Base-by-base conservation (phyloP, 2,888 invertebrate species). In the Cryptosula pallasiana region DNA sequence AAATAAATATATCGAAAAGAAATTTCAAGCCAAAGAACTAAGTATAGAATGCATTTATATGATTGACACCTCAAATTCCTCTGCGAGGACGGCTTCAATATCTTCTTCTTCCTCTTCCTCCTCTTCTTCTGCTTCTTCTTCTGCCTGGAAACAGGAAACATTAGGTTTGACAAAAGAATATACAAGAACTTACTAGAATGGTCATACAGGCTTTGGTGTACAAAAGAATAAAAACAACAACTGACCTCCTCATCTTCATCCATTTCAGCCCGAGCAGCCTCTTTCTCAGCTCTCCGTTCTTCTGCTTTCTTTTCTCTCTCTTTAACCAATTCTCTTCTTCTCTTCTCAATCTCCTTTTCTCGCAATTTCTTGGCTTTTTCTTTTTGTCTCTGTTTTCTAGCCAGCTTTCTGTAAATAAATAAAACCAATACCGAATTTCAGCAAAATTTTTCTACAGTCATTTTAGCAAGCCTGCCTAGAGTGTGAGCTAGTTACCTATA, bases 41-140 rank as follows among this genome's bases (percentile, higher is more conserved):
- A n/a, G n/a, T n/a, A n/a, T n/a, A n/a, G n/a, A n/a, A n/a, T n/a
- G n/a, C n/a, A n/a, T n/a, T n/a, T n/a, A n/a, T n/a, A n/a, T n/a
- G n/a, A n/a, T n/a, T n/a, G 45, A 13, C 29, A 81, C 82, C 78
- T 82, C 83, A 79, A 84, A 84, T 74, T 83, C 82, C 69, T 82
- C 83, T 69, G 82, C 81, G 23, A 83, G 75, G 57, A 80, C 73
- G 20, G 78, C 80, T 23, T 83, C 83, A 77, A 83, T 83, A 71
- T 82, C 81, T 25, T 81, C 81, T 73, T 80, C 78, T 72, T 81
- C 82, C 35, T 82, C 82, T 71, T 80, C 80, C 69, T 81, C 82
- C 45, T 80, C 81, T 35, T 80, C 81, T 72, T 82, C 82, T 73
- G 79, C 81, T 55, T 80, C 81, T 72, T 79, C 81, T 54, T 76